Base-by-base conservation (phyloP, 2,113 vertebrate genomes). In the Theristicus caerulescens region DNA sequence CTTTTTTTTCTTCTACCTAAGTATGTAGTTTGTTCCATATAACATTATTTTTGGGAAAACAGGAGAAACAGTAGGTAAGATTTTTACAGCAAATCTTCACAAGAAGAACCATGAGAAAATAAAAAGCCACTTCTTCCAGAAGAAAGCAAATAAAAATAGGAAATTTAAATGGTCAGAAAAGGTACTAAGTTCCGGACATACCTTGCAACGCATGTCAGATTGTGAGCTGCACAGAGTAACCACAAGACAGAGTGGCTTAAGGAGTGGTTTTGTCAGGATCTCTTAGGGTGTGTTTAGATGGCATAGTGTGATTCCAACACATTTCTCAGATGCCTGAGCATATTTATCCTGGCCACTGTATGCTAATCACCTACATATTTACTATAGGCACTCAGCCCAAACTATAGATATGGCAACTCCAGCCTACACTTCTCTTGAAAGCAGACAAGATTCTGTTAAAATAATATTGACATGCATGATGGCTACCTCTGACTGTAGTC, bases 321-420 rank as follows among this genome's bases (percentile, higher is more conserved):
- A 79, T 87, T 95, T 82, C 84, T 96, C 47, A 93, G 87, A 93
- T 89, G 40, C 89, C 61, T 96, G 84, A 93, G 36, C 31, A 46
- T 82, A 95, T 88, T 93, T 88, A 78, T 86, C 51, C 42, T 55
- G 49, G 72, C 59, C 44, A 64, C 57, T 72, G 3, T 69, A 79
- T 76, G 61, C 38, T 79, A 79, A 89, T 91, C 57, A 84, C 13
- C 52, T 76, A 7, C 13, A 22, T 40, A 69, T 74, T 91, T 74
- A 67, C 65, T 59, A 20, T 12, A 74, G n/a, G 84, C 16, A 11
- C 26, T 81, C 59, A 89, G 32, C 42, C 38, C 46, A 84, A 91
- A 71, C 11, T 67, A 47, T 17, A 74, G 57, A 31, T 82, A 87
- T 5, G 25, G 36, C 10, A 93, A 44, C 34, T 86, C 38, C 38